These are phyloP conservation scores for Anagrus nilaparvatae DNA, from an alignment of 1,140 invertebrate genomes.

Conservation along the genomic window DNA sequence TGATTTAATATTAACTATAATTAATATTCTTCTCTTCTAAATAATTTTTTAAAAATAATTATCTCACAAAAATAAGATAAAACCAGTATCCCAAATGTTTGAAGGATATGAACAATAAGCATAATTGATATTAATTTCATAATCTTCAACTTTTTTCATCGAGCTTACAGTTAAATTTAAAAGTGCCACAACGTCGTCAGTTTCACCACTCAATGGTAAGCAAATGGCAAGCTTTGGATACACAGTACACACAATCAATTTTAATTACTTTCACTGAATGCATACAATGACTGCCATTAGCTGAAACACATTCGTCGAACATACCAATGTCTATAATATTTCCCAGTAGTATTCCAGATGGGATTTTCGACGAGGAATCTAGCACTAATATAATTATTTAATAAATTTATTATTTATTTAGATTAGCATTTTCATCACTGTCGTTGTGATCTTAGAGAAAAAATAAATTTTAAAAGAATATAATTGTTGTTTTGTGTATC, in stretches of 20 bases:
- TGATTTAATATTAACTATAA: too few relatives aligned
- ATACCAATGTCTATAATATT: constrained; percentile 28
- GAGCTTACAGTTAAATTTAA: neutral
- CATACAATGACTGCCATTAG: constrained; percentile 20
- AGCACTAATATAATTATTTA: constrained; percentile 31
- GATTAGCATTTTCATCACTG: too few relatives aligned
- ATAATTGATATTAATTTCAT: too few relatives aligned
- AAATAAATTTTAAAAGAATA: too few relatives aligned
- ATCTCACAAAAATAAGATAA: too few relatives aligned
- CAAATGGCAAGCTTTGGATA: constrained; percentile 17
- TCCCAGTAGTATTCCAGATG: constrained; percentile 28
- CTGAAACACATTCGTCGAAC: constrained; percentile 28
- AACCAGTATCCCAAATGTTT: too few relatives aligned
- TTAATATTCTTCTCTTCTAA: too few relatives aligned
- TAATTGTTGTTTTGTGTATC: too few relatives aligned
- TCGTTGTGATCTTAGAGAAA: too few relatives aligned
- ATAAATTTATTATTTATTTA: too few relatives aligned
- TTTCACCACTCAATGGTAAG: constrained; percentile 15
- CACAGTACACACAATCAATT: neutral
- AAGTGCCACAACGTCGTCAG: constrained; percentile 4
- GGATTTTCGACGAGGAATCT: constrained; percentile 31
- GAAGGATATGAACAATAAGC: too few relatives aligned
- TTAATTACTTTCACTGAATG: constrained; percentile 5
- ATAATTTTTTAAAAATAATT: too few relatives aligned
- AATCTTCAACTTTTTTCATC: neutral